Base-by-base conservation (phyloP, 2,797 vertebrate species). In the Chelidonichthys spinosus region DNA sequence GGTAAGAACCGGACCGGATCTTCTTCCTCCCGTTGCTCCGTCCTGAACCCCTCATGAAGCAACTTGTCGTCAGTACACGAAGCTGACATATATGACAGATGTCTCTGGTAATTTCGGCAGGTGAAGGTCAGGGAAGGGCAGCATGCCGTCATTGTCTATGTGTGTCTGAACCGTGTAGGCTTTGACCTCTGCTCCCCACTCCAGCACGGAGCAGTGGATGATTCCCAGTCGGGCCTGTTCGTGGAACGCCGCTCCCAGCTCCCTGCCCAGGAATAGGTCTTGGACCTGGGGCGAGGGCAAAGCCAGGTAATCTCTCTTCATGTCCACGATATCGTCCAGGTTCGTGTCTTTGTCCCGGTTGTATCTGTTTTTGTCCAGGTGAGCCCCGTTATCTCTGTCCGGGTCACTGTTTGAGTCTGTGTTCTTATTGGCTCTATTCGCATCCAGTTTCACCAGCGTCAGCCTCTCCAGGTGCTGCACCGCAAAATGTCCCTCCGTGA, bases 111-210 rank as follows among this genome's bases (percentile, higher is more conserved):
- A 43, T 54, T 82, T 90, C 2, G 84, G 79, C 69, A 93, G 79
- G 46, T 90, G 74, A 14, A 92, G 90, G 35, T 92, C 79, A 1
- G 86, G 90, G 44, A 93, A 93, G 4, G 92, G 92, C 79, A 93
- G 76, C 10, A 42, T 13, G 10, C 91, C 91, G 0, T 89, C 74
- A 4, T 82, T 84, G 79, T 85, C 88, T 78, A 92, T 92, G 68
- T 90, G 89, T 0, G 91, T 93, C 68, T 90, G 90, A 14, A 93
- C 90, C 4, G 91, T 92, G 84, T 92, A 93, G 58, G 90, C 87
- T 75, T 93, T 93, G 58, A 89, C 64, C n/a, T 36, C 60, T 0
- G 90, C 80, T 25, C 79, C 86, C 78, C 86, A 82, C 73, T 87
- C 78, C 74, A 93, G 81, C 63, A 90, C 90, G 0, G 92, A 92